Percentiles rank a stretch among this genome's conserved stretches.
These are phyloP conservation scores for Megaceryle maxima DNA, from an alignment of 2,113 vertebrate genomes.

Conservation along the genomic window DNA sequence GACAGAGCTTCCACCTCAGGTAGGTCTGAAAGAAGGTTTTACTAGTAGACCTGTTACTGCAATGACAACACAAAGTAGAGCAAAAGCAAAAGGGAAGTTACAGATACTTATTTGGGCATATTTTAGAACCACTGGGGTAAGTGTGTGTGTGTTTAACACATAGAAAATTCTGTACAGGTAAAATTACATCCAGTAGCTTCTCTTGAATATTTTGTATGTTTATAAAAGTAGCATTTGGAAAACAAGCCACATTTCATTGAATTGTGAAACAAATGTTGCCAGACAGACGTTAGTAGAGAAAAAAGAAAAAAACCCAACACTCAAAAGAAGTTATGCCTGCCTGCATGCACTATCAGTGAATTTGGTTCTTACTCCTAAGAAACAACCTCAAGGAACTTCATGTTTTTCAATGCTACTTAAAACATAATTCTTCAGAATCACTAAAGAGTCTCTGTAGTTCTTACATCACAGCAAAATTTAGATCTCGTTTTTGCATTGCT, in stretches of 20 bases:
- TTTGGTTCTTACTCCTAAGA: constrained; percentile 4
- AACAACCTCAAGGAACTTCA: constrained; percentile 31
- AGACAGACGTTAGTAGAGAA: background rate
- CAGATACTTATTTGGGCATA: background rate
- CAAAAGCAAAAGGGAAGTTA: background rate
- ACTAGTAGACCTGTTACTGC: background rate
- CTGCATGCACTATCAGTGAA: background rate
- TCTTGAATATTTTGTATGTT: background rate
- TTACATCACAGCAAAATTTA: background rate
- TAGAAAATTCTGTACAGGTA: background rate
- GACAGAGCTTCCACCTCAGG: background rate
- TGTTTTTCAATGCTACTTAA: background rate
- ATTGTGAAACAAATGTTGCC: background rate
- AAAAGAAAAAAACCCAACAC: background rate
- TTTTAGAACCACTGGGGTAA: background rate
- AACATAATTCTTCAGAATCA: background rate
- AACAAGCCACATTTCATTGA: background rate
- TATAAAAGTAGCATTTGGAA: background rate
- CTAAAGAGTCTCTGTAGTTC: background rate
- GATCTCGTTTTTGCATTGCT: background rate
- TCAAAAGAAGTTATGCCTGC: background rate
- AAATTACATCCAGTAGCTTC: background rate
- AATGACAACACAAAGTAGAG: background rate
- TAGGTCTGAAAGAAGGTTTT: background rate
- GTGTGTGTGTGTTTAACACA: background rate